Percentiles rank a stretch among this genome's conserved stretches.
Conservation (phyloP, 2,888 invertebrate species). For the Drosophila flavopinicola region DNA sequence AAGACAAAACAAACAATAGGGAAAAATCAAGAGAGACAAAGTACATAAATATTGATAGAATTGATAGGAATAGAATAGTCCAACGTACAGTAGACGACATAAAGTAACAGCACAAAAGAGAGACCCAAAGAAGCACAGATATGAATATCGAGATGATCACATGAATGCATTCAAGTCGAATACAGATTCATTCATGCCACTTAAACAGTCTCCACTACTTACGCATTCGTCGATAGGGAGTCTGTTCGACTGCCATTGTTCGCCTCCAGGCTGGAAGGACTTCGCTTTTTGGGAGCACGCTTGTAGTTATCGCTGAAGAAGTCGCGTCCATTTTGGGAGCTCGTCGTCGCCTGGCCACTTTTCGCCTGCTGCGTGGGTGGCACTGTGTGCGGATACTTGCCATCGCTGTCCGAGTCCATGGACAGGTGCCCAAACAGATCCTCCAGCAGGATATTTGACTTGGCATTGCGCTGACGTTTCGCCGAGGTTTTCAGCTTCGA, state of each 20-base stretch:
- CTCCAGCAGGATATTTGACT: constrained; percentile 82
- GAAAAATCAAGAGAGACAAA: constrained; percentile 45
- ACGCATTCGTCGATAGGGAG: constrained; percentile 82
- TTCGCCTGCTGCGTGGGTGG: constrained; percentile 74
- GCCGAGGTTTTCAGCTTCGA: constrained; percentile 83
- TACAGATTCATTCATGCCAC: constrained; percentile 25
- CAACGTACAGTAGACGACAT: constrained; percentile 21
- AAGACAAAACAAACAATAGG: constrained; percentile 32
- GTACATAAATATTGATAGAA: constrained; percentile 24
- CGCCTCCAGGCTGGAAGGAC: constrained; percentile 70
- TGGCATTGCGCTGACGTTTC: constrained; percentile 80
- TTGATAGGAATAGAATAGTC: constrained; percentile 10
- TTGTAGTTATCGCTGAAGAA: constrained; percentile 71
- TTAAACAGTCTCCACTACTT: constrained; percentile 53
- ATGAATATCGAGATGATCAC: constrained; percentile 33
- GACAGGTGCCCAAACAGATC: constrained; percentile 84
- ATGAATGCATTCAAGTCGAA: constrained; percentile 18
- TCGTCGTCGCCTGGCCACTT: constrained; percentile 65
- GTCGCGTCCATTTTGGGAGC: constrained; percentile 70
- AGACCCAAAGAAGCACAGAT: constrained; percentile 46
- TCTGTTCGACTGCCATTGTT: constrained; percentile 82
- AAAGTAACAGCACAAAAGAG: constrained; percentile 38
- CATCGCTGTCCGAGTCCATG: constrained; percentile 82
- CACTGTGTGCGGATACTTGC: constrained; percentile 82
- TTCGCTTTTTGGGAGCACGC: constrained; percentile 33